Evolutionary conservation across 2,888 invertebrate genomes (phyloP).

Genomic region (Harpalus rufipes): DNA sequence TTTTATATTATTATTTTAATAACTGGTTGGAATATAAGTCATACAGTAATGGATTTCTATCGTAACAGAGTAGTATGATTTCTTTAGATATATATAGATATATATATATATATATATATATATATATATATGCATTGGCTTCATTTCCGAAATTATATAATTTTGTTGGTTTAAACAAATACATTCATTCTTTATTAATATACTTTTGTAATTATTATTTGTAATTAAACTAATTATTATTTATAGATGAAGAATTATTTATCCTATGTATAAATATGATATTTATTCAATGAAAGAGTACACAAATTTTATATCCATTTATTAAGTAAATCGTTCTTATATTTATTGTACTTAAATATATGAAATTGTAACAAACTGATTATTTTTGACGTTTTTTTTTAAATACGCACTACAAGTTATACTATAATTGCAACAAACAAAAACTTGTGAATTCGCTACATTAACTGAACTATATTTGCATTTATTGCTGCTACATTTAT

Average conservation of each 20-base stretch:
- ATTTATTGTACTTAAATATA: not conserved
- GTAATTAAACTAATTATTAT: conserved; percentile 24
- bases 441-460: conserved; percentile 5
- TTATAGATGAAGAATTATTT: not conserved
- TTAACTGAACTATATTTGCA: conserved; percentile 25
- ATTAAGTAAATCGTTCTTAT: not conserved
- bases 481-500: conserved; percentile 35
- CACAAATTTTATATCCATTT: not conserved
- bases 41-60: conserved; percentile 90
- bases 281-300: not conserved
- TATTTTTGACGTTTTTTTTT: not conserved
- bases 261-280: not conserved
- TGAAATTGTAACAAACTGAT: not conserved
- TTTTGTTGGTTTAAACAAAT: conserved; percentile 26
- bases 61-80: conserved; percentile 85
- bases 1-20: conserved; percentile 88
- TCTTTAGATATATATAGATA: too few relatives aligned
- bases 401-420: not conserved
- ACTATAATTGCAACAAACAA: not conserved
- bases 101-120: too few relatives aligned
- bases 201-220: not conserved
- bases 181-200: not conserved
- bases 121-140: not conserved
- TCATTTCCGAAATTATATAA: not conserved
- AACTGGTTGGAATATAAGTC: conserved; percentile 91